These are phyloP conservation scores for Epizoanthus stellaris DNA, from an alignment of 92 coral and sea anemone species.

Conservation along the genomic window DNA sequence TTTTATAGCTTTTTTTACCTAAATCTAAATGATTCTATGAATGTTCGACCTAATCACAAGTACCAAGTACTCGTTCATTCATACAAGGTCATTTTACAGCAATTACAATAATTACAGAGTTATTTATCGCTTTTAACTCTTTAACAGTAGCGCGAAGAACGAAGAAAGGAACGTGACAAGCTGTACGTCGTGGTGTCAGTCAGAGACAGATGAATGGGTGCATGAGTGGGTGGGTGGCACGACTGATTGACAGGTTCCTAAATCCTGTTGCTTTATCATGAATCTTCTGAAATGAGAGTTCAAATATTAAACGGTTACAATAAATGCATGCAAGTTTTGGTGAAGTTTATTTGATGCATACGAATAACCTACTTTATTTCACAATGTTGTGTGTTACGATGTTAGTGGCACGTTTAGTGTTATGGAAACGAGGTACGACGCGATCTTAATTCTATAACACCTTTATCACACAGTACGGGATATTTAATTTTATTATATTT, in stretches of 20 bases:
- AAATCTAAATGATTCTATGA: slow-evolving; percentile 37
- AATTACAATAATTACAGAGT: slow-evolving; percentile 9
- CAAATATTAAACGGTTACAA: slow-evolving; percentile 41
- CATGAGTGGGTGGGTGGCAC: slow-evolving; percentile 30
- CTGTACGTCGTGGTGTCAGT: slow-evolving; percentile 24
- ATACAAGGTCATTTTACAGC: slow-evolving; percentile 13
- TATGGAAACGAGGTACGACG: neutral
- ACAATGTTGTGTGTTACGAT: neutral
- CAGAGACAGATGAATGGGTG: slow-evolving; percentile 31
- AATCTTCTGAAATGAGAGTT: slow-evolving; percentile 43
- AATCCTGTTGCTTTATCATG: slow-evolving; percentile 39
- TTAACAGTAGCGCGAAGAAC: slow-evolving; percentile 21
- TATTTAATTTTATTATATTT: slow-evolving; percentile 7
- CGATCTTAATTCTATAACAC: slow-evolving; percentile 6
- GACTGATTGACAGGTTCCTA: slow-evolving; percentile 41
- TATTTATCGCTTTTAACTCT: slow-evolving; percentile 24
- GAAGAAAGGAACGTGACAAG: slow-evolving; percentile 44
- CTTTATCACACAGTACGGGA: neutral
- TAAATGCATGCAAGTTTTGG: slow-evolving; percentile 35
- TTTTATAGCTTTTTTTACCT: slow-evolving; percentile 18
- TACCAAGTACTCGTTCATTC: neutral
- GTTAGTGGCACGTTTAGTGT: slow-evolving; percentile 6
- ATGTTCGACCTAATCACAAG: neutral
- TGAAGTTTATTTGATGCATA: neutral
- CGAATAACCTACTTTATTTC: neutral